Evolutionary conservation across 1,140 invertebrate species (phyloP).

Genomic region (Macrocentrus cingulum): DNA sequence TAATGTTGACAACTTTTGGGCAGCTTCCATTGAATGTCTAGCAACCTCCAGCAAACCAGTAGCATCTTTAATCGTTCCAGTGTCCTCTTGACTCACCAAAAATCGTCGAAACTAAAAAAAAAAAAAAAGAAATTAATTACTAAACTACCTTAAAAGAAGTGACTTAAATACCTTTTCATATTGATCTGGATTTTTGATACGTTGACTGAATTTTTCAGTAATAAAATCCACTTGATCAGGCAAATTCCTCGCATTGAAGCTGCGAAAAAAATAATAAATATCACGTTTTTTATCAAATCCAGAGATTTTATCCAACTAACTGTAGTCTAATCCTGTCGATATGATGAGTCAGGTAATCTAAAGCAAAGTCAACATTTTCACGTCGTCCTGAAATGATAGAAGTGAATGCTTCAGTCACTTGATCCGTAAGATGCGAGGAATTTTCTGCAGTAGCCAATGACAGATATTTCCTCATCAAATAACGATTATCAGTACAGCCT

Average conservation of each 20-base stretch:
- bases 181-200: constrained; percentile 15
- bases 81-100: neutral
- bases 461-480: constrained; percentile 17
- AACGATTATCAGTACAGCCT: constrained; percentile 18
- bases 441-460: constrained; percentile 11
- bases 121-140: neutral
- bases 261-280: constrained; percentile 10
- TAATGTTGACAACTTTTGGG: constrained; percentile 4
- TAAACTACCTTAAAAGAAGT: neutral
- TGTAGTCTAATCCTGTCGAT: constrained; percentile 10
- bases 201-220: neutral
- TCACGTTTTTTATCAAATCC: neutral
- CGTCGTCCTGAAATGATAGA: constrained; percentile 10
- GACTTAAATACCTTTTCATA: constrained; percentile 9
- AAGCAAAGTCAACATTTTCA: constrained; percentile 14
- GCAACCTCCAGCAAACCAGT: neutral
- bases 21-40: neutral
- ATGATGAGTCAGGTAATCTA: constrained; percentile 19
- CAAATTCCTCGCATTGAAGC: neutral
- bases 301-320: too few species aligned
- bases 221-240: neutral
- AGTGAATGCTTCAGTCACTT: constrained; percentile 1
- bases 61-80: neutral
- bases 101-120: constrained; percentile 7
- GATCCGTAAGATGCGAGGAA: neutral